phyloP scores from a whole-genome alignment of 1,140 invertebrate genomes.

The Periplaneta americana region DNA sequence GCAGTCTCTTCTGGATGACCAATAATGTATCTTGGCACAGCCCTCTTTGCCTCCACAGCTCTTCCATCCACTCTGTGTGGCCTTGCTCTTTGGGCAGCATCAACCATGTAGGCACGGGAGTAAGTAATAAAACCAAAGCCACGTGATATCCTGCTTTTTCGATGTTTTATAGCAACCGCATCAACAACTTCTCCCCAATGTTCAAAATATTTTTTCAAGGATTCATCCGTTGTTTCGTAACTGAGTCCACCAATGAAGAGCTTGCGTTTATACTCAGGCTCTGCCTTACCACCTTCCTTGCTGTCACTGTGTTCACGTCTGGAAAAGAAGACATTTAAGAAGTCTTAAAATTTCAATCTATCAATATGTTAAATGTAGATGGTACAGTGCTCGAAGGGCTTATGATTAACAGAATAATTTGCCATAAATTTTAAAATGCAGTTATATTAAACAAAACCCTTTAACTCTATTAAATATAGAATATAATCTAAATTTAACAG shows the following conservation, averaged over 20 bases:
- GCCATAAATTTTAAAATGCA: no score
- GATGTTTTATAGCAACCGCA: slow-evolving; percentile 97
- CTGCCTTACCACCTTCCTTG: slow-evolving; percentile 41
- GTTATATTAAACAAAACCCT: no score
- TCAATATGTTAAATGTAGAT: no score
- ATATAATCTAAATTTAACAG: no score
- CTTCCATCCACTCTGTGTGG: no score
- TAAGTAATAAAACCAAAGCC: no score
- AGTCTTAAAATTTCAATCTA: no score
- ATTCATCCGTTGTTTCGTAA: slow-evolving; percentile 91
- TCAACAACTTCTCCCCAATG: slow-evolving; percentile 97
- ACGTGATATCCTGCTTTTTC: slow-evolving; percentile 89
- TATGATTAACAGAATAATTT: no score
- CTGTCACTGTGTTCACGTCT: no score
- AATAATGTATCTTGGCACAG: slow-evolving; percentile 82
- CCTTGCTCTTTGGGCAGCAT: slow-evolving; percentile 86
- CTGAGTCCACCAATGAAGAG: slow-evolving; percentile 96
- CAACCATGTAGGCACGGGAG: slow-evolving; percentile 83
- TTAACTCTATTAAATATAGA: no score
- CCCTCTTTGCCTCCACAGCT: slow-evolving; percentile 96
- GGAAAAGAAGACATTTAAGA: no score
- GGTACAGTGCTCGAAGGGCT: no score
- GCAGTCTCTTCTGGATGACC: slow-evolving; percentile 84
- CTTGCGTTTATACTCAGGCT: slow-evolving; percentile 92
- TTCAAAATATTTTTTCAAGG: slow-evolving; percentile 88